Conservation (phyloP, 2,113 vertebrate genomes). For the Semicossyphus pulcher region DNA sequence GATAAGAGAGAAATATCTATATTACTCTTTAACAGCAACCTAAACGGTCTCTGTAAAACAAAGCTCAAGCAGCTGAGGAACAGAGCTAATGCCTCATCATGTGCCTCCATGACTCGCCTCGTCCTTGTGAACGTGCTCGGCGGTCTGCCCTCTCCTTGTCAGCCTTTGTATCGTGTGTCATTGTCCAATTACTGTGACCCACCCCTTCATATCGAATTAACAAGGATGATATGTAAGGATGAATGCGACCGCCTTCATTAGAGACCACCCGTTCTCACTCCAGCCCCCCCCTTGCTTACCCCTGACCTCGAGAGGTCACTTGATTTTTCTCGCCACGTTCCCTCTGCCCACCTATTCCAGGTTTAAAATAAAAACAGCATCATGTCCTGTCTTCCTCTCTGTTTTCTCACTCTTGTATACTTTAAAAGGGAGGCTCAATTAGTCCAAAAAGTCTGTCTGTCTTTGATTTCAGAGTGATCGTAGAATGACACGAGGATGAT, state of each 20-base stretch:
- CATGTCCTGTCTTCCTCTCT: not conserved
- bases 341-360: constrained; percentile 33
- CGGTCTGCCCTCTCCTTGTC: constrained; percentile 33
- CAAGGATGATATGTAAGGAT: constrained; percentile 24
- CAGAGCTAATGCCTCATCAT: not conserved
- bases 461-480: too few relatives aligned
- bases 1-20: too few relatives aligned
- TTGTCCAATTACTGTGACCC: constrained; percentile 54
- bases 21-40: not conserved
- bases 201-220: constrained; percentile 56
- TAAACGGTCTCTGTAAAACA: not conserved
- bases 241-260: constrained; percentile 32
- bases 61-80: constrained; percentile 34
- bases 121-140: constrained; percentile 26
- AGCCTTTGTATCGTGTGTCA: constrained; percentile 41
- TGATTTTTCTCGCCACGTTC: constrained; percentile 18
- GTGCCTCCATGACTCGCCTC: not conserved
- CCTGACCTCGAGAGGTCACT: constrained; percentile 47
- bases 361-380: constrained; percentile 43
- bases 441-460: too few relatives aligned
- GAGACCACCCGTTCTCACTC: not conserved
- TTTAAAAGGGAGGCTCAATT: too few relatives aligned
- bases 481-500: too few relatives aligned
- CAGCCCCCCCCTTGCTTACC: constrained; percentile 30
- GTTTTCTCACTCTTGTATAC: not conserved